phyloP scores from a whole-genome alignment of 2,797 vertebrate species.

The Heliangelus exortis region DNA sequence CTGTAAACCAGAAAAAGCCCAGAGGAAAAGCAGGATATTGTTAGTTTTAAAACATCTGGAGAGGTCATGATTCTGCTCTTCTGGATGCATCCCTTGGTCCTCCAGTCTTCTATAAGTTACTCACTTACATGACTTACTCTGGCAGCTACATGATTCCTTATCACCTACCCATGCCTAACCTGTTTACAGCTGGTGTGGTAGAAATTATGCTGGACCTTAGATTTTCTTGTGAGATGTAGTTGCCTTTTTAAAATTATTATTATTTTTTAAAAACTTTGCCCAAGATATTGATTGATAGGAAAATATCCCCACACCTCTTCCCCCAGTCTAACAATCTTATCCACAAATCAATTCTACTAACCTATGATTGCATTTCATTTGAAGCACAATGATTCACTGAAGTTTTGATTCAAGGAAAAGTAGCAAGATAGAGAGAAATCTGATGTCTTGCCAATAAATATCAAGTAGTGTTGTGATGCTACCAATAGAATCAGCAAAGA shows the following conservation, averaged over 20 bases:
- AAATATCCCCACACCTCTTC: neutral
- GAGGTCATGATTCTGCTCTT: neutral
- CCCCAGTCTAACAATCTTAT: neutral
- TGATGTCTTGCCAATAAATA: neutral
- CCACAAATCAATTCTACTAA: conserved; percentile 17
- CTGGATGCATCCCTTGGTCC: neutral
- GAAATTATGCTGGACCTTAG: neutral
- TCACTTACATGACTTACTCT: neutral
- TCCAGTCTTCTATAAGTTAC: neutral
- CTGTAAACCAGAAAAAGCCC: neutral
- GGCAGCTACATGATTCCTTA: neutral
- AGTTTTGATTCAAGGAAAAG: conserved; percentile 33
- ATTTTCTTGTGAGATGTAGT: neutral
- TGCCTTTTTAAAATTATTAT: neutral
- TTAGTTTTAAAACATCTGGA: neutral
- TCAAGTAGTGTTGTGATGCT: neutral
- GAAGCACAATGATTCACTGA: conserved; percentile 15
- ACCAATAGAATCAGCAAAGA: neutral
- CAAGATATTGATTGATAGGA: neutral
- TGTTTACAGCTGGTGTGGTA: neutral
- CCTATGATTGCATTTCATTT: neutral
- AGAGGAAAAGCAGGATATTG: neutral
- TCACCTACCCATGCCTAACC: neutral
- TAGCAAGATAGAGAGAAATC: conserved; percentile 17
- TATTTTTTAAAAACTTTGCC: neutral